phyloP scores from a whole-genome alignment of 35 echinoderm and acorn worm genomes.

The Heliocidaris tuberculata region DNA sequence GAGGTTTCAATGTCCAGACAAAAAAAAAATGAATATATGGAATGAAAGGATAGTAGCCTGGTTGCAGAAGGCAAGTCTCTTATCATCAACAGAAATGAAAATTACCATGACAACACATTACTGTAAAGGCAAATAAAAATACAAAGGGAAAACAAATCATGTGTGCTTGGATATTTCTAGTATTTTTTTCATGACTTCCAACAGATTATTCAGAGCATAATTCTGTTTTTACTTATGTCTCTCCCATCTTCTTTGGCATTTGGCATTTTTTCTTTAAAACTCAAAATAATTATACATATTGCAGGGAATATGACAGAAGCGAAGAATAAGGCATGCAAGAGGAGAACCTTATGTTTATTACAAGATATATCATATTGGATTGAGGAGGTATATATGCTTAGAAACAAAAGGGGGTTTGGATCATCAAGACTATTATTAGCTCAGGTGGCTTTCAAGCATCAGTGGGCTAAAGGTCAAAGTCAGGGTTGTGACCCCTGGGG shows the following conservation, averaged over 20 bases:
- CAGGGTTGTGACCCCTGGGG: not conserved
- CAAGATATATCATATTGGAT: not conserved
- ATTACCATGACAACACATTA: not conserved
- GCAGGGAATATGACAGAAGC: not conserved
- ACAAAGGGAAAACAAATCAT: no score
- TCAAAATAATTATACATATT: not conserved
- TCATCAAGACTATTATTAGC: not conserved
- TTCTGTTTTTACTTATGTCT: not conserved
- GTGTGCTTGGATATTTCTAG: no score
- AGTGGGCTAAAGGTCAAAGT: not conserved
- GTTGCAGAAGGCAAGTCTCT: not conserved
- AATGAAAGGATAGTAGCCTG: not conserved
- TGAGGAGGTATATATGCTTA: not conserved
- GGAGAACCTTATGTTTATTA: not conserved
- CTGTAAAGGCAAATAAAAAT: not conserved
- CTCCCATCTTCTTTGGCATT: not conserved
- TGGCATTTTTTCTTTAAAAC: not conserved
- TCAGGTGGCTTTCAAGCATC: not conserved
- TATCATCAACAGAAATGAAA: not conserved
- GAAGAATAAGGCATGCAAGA: not conserved
- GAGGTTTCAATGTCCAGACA: not conserved
- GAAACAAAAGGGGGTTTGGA: not conserved
- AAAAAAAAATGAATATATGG: not conserved
- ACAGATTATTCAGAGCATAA: not conserved
- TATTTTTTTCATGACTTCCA: not conserved